Percentiles rank a stretch among this genome's conserved stretches.
Conservation (phyloP, 2,113 vertebrate species). For the Narcine bancroftii region DNA sequence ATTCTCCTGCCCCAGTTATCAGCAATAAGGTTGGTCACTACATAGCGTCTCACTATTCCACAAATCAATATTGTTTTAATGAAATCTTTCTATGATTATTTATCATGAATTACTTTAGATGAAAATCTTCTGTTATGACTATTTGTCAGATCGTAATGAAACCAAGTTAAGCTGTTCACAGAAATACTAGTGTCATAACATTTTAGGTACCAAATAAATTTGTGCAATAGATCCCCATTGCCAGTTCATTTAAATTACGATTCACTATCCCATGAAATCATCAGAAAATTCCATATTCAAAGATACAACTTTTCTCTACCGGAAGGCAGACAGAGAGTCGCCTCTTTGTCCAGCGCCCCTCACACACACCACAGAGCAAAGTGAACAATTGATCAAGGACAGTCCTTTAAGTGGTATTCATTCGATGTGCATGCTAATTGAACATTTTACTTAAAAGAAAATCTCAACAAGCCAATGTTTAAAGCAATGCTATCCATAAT, state of each 20-base stretch:
- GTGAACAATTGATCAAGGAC: background rate
- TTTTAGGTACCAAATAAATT: background rate
- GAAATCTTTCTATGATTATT: too few relatives aligned
- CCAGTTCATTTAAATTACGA: background rate
- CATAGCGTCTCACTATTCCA: background rate
- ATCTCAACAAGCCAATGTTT: background rate
- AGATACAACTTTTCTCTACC: background rate
- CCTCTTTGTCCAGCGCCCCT: too few relatives aligned
- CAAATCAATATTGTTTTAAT: background rate
- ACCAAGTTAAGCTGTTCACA: background rate
- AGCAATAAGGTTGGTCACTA: background rate
- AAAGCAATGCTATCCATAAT: background rate
- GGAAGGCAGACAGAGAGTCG: too few relatives aligned
- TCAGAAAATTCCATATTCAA: background rate
- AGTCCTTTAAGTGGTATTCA: background rate
- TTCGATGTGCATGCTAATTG: background rate
- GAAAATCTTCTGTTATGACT: background rate
- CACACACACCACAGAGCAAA: background rate
- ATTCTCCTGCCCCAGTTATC: background rate
- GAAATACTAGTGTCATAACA: background rate
- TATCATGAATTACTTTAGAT: background rate
- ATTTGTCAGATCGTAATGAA: background rate
- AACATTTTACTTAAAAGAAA: background rate
- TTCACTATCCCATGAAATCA: background rate
- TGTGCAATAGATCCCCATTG: background rate